Evolutionary conservation across 2,888 invertebrate species (phyloP), one percentile per base, ranked within the genome.

Genomic region (Polymixis flavicincta): DNA sequence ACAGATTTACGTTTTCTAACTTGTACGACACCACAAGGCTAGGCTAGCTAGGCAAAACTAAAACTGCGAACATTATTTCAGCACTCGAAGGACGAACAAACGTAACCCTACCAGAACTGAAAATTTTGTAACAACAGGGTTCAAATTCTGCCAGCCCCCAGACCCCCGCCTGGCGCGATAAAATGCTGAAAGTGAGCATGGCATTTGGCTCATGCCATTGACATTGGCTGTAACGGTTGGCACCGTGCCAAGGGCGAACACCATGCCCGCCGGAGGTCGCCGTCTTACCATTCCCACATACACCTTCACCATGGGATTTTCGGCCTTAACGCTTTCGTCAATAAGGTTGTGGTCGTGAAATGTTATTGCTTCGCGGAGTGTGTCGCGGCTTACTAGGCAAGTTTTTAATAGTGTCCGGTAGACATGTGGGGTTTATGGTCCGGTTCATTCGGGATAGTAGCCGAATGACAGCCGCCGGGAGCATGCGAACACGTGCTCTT

Each of bases 191-290:
- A 91, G 89, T 86, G 87, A 89, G 88, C 89, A 88, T 88, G 92
- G 84, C 90, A 90, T 90, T 92, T 87, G 89, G 90, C 90, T 85
- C 89, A 89, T 92, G 93, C 92, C 93, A 93, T 92, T 95, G 95
- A 94, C 95, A 94, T 94, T 95, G 94, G 89, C 85, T 90, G 89
- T 89, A 88, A 89, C 90, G 88, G 87, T 88, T 94, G 94, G 94
- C 92, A 74, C 52, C 71, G 80, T 72, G 92, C 91, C 90, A 92
- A 89, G 90, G 90, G 88, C 89, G 84, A 84, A 84, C 90, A 88
- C 91, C 92, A 92, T 92, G 86, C 89, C 76, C 82, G 52, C 61
- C 61, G 69, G 89, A 92, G 91, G 92, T 92, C 92, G 84, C 86
- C 88, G 91, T 87, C 91, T 81, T 76, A 67, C 76, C 50, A 74